Percentiles rank a stretch among this genome's conserved stretches.
Evolutionary conservation across 1,140 invertebrate species (phyloP).

Genomic region (Mizuhopecten yessoensis): DNA sequence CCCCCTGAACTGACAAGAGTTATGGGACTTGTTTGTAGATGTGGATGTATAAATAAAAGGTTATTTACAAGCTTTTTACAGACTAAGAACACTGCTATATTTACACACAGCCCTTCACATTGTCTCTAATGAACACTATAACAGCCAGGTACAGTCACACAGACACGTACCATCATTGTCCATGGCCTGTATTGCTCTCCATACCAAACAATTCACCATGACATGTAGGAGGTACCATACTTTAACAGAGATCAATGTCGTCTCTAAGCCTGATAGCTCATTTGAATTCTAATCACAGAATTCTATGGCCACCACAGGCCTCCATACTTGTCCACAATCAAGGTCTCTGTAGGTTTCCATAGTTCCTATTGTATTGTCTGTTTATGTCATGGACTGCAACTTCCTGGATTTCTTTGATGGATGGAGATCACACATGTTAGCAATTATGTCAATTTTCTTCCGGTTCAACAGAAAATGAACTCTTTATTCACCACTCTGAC

Average conservation of each 20-base stretch:
- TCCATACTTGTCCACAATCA: not conserved
- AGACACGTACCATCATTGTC: not conserved
- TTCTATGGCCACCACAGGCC: too few relatives aligned
- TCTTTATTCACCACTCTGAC: not conserved
- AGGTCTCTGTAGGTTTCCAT: not conserved
- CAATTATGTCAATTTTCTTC: not conserved
- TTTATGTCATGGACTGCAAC: not conserved
- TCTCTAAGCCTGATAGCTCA: too few relatives aligned
- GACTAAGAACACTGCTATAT: slow-evolving; percentile 9
- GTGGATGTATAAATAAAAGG: not conserved
- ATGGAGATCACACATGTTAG: not conserved
- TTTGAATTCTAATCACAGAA: too few relatives aligned
- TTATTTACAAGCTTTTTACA: slow-evolving; percentile 39
- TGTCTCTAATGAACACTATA: slow-evolving; percentile 10
- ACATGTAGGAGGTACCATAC: too few relatives aligned
- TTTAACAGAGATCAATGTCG: too few relatives aligned
- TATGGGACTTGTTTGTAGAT: slow-evolving; percentile 29
- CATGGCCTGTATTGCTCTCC: too few relatives aligned
- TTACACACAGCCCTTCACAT: slow-evolving; percentile 33
- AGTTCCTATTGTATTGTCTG: not conserved
- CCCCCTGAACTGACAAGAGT: slow-evolving; percentile 5
- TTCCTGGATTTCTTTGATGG: not conserved
- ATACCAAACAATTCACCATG: too few relatives aligned
- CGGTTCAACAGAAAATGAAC: not conserved
- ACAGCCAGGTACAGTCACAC: not conserved